Evolutionary conservation across 2,797 vertebrate genomes (phyloP), one percentile per base, ranked within the genome.

Genomic region (Chelon labrosus): DNA sequence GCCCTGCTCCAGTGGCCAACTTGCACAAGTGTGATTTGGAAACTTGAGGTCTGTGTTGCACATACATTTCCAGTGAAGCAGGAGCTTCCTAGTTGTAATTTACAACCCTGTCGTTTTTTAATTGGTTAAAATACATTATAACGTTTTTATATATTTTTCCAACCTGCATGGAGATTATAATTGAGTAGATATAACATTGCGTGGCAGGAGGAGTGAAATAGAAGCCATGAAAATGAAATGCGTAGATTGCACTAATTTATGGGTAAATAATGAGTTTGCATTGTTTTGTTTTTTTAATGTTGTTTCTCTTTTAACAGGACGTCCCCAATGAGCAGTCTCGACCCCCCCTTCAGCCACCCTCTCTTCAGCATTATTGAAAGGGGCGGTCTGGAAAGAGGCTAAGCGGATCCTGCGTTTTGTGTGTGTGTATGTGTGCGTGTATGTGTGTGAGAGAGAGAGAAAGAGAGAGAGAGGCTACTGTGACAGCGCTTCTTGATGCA

Each of bases 311-410:
- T 35, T 35, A 35, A 7, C 25, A 27, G 25, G 25, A 27, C 44
- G 53, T 67, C 63, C 54, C 19, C 56, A 76, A 79, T 79, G 83
- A 73, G 42, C 68, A 49, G 79, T 89, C 90, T 58, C 51, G 17
- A 72, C 27, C 80, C 88, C 87, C 88, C 91, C 39, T 74, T n/a
- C 4, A 25, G 59, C 79, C 90, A 81, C 85, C 79, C 85, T 80
- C 84, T 80, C 37, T 67, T 35, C 31, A 35, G 71, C 51, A 79
- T 85, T 87, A 88, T 85, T 88, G 76, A 90, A 89, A 89, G 84
- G 91, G 93, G 93, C 93, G 93, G 94, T 92, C 85, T 93, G 91
- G 90, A 93, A 92, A 91, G 75, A 89, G 82, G 89, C 83, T 84
- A 82, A 87, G 86, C 82, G 79, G 89, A 90, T 87, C 85, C 85